These are phyloP conservation scores for Lacerta bilineata DNA, from an alignment of 2,797 vertebrate genomes.

Conservation along the genomic window DNA sequence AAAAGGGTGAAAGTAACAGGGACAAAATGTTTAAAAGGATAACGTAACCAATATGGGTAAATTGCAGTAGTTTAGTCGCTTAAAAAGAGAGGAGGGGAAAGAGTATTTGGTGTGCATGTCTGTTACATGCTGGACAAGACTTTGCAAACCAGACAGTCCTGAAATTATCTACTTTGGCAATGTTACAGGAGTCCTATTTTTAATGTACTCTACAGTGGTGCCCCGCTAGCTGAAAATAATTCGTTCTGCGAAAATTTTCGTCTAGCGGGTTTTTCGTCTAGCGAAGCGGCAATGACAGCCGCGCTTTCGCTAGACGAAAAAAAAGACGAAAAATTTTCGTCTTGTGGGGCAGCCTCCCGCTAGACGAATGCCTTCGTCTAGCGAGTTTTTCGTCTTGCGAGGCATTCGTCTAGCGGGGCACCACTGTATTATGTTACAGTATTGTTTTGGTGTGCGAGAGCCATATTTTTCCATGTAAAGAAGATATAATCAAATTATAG, in stretches of 20 bases:
- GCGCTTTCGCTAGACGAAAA: too few species aligned
- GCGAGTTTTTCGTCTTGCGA: too few species aligned
- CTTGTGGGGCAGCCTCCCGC: too few species aligned
- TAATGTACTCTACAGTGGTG: background rate
- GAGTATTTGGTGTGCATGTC: background rate
- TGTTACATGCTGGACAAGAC: background rate
- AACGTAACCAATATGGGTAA: background rate
- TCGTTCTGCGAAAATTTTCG: too few species aligned
- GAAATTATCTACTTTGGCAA: background rate
- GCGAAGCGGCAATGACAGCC: too few species aligned
- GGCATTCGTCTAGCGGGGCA: too few species aligned
- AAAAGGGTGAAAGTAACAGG: background rate
- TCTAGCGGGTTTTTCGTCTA: too few species aligned
- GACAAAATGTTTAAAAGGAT: constrained; percentile 23
- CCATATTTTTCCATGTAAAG: background rate
- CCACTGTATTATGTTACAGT: background rate
- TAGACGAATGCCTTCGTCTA: too few species aligned
- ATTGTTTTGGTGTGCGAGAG: background rate
- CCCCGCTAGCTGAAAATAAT: too few species aligned
- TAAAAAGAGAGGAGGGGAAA: background rate
- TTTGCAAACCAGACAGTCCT: background rate
- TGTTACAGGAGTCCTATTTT: background rate
- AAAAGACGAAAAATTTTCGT: too few species aligned
- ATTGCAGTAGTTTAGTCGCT: background rate
- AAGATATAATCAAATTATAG: background rate